A percentile compares a stretch with the other conserved stretches of the same genome.
Evolutionary conservation across 2,888 invertebrate species (phyloP).

Genomic region (Cetonia aurata): DNA sequence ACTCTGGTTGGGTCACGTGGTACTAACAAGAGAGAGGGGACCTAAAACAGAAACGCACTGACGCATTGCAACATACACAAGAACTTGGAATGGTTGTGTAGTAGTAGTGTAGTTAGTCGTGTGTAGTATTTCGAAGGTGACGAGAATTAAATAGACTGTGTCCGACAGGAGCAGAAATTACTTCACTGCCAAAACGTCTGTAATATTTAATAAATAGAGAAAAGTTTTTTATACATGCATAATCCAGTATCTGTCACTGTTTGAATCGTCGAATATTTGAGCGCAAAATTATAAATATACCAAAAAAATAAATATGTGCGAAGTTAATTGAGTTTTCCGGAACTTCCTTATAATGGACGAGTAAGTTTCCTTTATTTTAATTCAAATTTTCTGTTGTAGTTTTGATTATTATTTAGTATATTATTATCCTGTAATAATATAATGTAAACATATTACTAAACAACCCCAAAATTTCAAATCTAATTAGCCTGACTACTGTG

Average conservation of each 20-base stretch:
- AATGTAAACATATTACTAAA: neutral
- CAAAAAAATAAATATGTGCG: constrained; percentile 23
- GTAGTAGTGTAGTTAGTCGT: constrained; percentile 28
- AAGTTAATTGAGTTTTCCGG: constrained; percentile 24
- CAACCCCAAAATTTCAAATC: constrained; percentile 1
- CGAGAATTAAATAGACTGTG: constrained; percentile 22
- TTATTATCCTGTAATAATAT: too few species aligned
- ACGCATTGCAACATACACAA: constrained; percentile 51
- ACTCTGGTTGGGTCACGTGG: constrained; percentile 48
- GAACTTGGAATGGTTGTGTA: constrained; percentile 28
- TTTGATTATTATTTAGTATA: neutral
- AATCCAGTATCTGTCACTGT: too few species aligned
- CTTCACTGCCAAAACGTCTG: constrained; percentile 1
- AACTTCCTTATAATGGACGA: constrained; percentile 34
- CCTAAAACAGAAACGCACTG: constrained; percentile 52
- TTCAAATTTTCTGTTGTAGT: constrained; percentile 22
- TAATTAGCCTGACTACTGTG: constrained; percentile 21
- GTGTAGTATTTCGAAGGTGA: constrained; percentile 22
- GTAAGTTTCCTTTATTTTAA: constrained; percentile 33
- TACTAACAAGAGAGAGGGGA: constrained; percentile 49
- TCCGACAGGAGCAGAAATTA: neutral
- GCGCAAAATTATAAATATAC: neutral
- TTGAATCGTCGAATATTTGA: too few species aligned
- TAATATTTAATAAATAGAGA: neutral
- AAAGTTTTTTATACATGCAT: too few species aligned